Percentiles rank a stretch among this genome's conserved stretches.
phyloP scores from a whole-genome alignment of 2,797 vertebrate genomes.

The Phalanger gymnotis region DNA sequence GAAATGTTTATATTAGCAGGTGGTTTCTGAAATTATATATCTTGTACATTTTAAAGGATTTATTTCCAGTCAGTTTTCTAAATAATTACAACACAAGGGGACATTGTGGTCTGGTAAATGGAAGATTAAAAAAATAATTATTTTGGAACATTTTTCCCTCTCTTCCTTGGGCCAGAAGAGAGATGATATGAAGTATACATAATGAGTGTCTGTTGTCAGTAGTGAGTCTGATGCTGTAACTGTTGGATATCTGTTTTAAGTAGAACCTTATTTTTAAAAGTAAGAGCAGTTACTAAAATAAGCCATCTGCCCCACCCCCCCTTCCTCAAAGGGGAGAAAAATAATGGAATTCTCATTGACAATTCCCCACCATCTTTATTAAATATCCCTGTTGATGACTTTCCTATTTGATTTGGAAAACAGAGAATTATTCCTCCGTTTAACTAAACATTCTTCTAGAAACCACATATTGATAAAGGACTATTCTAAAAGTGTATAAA shows the following conservation, averaged over 20 bases:
- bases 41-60: slow-evolving; percentile 24
- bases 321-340: not conserved
- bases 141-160: not conserved
- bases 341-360: not conserved
- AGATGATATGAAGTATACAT: not conserved
- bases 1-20: slow-evolving; percentile 22
- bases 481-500: not conserved
- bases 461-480: not conserved
- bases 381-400: not conserved
- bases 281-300: not conserved
- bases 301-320: not conserved
- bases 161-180: not conserved
- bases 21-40: slow-evolving; percentile 31
- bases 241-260: not conserved
- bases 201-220: not conserved
- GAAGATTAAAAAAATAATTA: slow-evolving; percentile 14
- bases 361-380: not conserved
- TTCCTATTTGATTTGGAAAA: not conserved
- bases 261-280: not conserved
- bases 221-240: not conserved
- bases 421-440: not conserved
- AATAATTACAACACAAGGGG: not conserved
- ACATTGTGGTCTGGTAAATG: slow-evolving; percentile 23
- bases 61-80: slow-evolving; percentile 16
- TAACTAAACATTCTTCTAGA: not conserved